Base-by-base conservation (phyloP, 2,888 invertebrate species). In the Troides helena region DNA sequence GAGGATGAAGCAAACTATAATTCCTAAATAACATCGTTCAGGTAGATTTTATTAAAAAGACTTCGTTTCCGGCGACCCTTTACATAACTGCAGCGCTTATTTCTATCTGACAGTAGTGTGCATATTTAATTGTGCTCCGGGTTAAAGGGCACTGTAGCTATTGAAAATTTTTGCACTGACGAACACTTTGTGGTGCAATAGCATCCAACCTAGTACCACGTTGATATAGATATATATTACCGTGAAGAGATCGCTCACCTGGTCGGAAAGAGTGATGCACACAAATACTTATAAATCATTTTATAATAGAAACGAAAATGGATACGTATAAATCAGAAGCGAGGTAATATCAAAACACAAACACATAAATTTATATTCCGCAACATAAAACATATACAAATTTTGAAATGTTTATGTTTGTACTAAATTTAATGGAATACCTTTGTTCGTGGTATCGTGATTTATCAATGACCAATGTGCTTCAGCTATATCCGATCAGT, bases 271-370 rank as follows among this genome's bases (percentile, higher is more conserved):
- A 65, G 21, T 46, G 59, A 59, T 59, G 18, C 17, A 46, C 10
- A 46, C 46, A 12, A 62, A 50, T 62, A 56, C 25, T 56, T 36
- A 65, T 56, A 65, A 65, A 65, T 68, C 68, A 65, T 53, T 53
- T 64, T 60, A 64, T 53, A 64, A 64, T 39, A 59, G 43, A 65
- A 69, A 43, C 61, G 62, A 65, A 69, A 65, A 65, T 69, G 56
- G 57, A 69, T 46, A 62, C 46, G 30, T 18, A 69, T 69, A 69
- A 69, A 69, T 69, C 65, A 59, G 57, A 25, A 62, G 36, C 65
- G 53, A 64, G 60, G 61, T 65, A 69, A 65, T 65, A 69, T 65
- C 65, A 65, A 62, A 69, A 69, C 61, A 60, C 68, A 68, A 68
- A 68, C 59, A 64, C 63, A 68, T 68, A 68, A 68, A 68, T 63